A percentile compares a stretch with the other conserved stretches of the same genome.
Conservation (phyloP, 2,888 invertebrate species). For the Metellina segmentata region DNA sequence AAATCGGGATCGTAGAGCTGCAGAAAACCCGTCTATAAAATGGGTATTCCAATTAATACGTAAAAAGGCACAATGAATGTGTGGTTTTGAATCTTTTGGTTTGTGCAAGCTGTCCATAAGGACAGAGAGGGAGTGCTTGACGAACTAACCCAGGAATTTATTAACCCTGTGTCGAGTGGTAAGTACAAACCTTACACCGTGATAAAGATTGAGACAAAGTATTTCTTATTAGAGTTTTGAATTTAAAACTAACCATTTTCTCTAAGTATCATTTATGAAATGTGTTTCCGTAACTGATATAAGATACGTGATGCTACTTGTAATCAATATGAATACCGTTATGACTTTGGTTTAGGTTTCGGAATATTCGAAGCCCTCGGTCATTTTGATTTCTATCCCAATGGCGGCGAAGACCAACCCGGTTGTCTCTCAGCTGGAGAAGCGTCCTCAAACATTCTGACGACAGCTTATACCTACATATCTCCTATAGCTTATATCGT, state of each 20-base stretch:
- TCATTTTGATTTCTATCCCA: slow-evolving; percentile 74
- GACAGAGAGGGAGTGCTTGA: no score
- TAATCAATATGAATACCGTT: no score
- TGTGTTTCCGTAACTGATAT: neutral
- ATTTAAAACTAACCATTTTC: neutral
- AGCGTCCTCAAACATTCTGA: neutral
- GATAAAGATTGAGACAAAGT: neutral
- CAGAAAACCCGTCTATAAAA: no score
- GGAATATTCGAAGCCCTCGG: slow-evolving; percentile 66
- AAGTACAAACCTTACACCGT: neutral
- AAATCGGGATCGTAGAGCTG: no score
- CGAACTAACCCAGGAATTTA: neutral
- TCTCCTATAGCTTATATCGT: neutral
- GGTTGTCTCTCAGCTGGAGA: slow-evolving; percentile 23
- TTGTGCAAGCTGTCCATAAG: no score
- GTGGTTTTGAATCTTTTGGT: no score
- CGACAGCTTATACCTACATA: neutral
- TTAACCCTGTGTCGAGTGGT: no score
- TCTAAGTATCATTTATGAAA: neutral
- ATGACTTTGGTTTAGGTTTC: slow-evolving; percentile 37
- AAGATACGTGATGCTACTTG: neutral
- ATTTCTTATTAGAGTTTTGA: neutral
- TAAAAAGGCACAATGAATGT: no score
- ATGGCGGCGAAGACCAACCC: slow-evolving; percentile 66
- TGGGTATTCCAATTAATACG: no score